Conservation (phyloP, 1,140 invertebrate genomes). For the Mamestra configurata region DNA sequence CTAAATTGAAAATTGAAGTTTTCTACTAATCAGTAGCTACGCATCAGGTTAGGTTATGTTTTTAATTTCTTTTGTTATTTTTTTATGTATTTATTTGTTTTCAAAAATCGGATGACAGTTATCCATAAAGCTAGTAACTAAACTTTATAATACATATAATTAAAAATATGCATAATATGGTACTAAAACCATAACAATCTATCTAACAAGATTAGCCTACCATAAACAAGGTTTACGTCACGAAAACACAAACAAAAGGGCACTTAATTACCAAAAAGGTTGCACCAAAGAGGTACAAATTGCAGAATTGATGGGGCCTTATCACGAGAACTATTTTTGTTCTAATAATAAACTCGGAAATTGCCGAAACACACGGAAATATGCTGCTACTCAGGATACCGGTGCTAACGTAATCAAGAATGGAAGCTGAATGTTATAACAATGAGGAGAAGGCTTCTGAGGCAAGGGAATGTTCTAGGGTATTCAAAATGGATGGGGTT, state of each 20-base stretch:
- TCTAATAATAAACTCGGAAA: neutral
- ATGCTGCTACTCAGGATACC: neutral
- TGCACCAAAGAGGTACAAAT: constrained; percentile 1
- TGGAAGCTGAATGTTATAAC: neutral
- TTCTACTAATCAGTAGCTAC: too few relatives aligned
- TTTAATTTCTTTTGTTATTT: too few relatives aligned
- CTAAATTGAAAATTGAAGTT: too few relatives aligned
- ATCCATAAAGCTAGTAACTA: too few relatives aligned
- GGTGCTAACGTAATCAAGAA: neutral
- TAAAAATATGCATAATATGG: neutral
- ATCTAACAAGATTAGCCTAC: neutral
- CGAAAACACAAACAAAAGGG: neutral
- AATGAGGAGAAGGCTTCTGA: neutral
- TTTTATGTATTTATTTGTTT: too few relatives aligned
- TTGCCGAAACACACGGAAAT: constrained; percentile 16
- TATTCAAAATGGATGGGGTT: too few relatives aligned
- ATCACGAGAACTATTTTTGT: constrained; percentile 5
- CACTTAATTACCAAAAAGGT: constrained; percentile 2
- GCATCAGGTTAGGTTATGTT: too few relatives aligned
- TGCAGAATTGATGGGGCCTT: neutral
- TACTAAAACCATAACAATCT: neutral
- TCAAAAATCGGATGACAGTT: too few relatives aligned
- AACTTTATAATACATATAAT: too few relatives aligned
- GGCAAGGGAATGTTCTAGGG: neutral
- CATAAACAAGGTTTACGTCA: neutral